Evolutionary conservation across 2,797 vertebrate species (phyloP).

Genomic region (Chrosomus eos): DNA sequence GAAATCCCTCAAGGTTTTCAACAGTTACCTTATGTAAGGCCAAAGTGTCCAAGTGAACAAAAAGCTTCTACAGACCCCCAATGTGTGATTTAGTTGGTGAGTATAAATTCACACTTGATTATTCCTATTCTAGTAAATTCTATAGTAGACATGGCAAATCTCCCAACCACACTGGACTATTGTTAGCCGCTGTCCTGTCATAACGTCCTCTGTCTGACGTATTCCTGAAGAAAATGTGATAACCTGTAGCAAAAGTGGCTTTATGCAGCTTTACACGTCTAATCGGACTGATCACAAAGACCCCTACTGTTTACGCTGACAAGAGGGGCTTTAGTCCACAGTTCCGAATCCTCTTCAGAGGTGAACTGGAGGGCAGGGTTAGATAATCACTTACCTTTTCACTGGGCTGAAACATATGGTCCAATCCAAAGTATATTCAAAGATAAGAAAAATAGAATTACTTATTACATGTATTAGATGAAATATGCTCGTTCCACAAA

Average conservation of each 20-base stretch:
- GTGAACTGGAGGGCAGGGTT: conserved; percentile 38
- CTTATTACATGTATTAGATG: neutral
- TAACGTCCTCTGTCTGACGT: conserved; percentile 1
- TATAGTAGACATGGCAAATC: neutral
- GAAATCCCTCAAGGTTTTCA: conserved; percentile 43
- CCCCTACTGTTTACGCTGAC: conserved; percentile 35
- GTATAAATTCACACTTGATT: neutral
- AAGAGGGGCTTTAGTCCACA: conserved; percentile 30
- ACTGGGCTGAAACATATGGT: neutral
- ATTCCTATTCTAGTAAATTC: conserved; percentile 1
- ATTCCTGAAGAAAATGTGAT: conserved; percentile 32
- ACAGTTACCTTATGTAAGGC: conserved; percentile 24
- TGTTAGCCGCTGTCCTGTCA: neutral
- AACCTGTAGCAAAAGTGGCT: conserved; percentile 43
- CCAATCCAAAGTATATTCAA: neutral
- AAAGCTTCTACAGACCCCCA: conserved; percentile 16
- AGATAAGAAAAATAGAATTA: neutral
- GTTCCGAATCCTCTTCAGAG: conserved; percentile 47
- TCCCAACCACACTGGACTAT: neutral
- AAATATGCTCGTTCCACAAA: neutral
- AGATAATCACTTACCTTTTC: conserved; percentile 40
- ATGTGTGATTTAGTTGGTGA: neutral
- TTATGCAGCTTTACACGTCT: conserved; percentile 48
- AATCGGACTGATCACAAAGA: conserved; percentile 51
- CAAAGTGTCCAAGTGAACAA: conserved; percentile 17